These are phyloP conservation scores for Zenarchopterus dispar DNA, from an alignment of 2,797 vertebrate genomes.

Conservation along the genomic window DNA sequence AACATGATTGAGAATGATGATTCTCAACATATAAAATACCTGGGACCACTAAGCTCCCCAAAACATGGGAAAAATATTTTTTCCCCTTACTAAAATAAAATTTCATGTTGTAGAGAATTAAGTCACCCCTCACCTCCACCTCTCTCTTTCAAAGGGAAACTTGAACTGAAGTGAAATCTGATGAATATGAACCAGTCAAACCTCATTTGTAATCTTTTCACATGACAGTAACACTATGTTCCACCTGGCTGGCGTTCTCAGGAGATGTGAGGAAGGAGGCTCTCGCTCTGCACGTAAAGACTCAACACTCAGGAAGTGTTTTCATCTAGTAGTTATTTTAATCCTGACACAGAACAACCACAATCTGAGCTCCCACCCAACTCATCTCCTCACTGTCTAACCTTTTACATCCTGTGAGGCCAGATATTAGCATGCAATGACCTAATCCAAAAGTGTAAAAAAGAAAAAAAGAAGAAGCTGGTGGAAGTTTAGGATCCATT, in stretches of 20 bases:
- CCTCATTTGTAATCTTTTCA: too few relatives aligned
- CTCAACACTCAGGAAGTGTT: conserved; percentile 41
- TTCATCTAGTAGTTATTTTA: conserved; percentile 21
- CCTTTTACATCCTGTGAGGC: conserved; percentile 44
- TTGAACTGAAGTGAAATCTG: too few relatives aligned
- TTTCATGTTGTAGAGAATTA: too few relatives aligned
- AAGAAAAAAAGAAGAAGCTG: neutral
- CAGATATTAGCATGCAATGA: conserved; percentile 37
- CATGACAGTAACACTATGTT: too few relatives aligned
- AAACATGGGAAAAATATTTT: too few relatives aligned
- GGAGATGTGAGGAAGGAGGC: conserved; percentile 18
- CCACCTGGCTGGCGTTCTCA: conserved; percentile 12
- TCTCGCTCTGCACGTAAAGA: conserved; percentile 3
- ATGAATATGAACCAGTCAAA: too few relatives aligned
- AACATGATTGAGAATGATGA: too few relatives aligned
- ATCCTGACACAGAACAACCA: conserved; percentile 16
- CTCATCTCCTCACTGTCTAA: conserved; percentile 8
- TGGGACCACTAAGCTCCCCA: too few relatives aligned
- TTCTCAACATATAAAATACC: too few relatives aligned
- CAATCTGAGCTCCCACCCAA: conserved; percentile 8
- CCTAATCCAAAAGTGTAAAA: conserved; percentile 16
- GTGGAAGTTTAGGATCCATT: conserved; percentile 14
- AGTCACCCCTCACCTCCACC: too few relatives aligned
- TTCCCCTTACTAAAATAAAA: too few relatives aligned
- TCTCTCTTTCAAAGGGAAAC: too few relatives aligned